Percentiles rank a stretch among this genome's conserved stretches.
Evolutionary conservation across 2,888 invertebrate species (phyloP).

Genomic region (Ptilodon capucinus): DNA sequence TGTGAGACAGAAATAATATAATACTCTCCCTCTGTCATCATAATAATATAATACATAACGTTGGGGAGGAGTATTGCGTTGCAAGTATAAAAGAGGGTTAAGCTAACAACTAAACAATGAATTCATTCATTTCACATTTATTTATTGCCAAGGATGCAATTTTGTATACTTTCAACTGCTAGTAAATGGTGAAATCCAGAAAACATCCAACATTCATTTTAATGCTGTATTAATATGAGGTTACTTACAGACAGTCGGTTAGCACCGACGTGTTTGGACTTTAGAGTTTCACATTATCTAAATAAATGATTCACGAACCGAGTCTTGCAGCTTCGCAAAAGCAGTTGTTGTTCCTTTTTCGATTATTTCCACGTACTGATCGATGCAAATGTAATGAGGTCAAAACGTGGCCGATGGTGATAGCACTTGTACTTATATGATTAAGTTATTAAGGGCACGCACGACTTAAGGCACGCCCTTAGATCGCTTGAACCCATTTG

Average conservation of each 20-base stretch:
- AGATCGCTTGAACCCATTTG: not conserved
- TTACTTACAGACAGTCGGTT: not conserved
- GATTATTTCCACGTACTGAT: slow-evolving; percentile 21
- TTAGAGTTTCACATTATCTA: not conserved
- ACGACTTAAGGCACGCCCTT: not conserved
- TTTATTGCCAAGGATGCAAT: too few species aligned
- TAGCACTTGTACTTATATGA: too few species aligned
- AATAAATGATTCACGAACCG: not conserved
- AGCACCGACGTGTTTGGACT: not conserved
- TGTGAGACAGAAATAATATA: not conserved
- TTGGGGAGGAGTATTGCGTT: too few species aligned
- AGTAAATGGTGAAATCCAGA: not conserved
- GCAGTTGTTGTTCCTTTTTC: slow-evolving; percentile 35
- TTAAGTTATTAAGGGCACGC: not conserved
- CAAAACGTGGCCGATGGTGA: not conserved
- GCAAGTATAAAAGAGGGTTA: too few species aligned
- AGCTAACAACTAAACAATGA: too few species aligned
- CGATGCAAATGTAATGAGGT: slow-evolving; percentile 10
- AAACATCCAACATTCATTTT: slow-evolving; percentile 25
- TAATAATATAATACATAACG: too few species aligned
- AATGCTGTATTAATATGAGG: not conserved
- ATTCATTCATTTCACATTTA: too few species aligned
- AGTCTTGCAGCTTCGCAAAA: too few species aligned
- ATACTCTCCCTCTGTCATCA: not conserved
- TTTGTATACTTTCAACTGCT: too few species aligned